Evolutionary conservation across 1,140 invertebrate genomes (phyloP), one percentile per base, ranked within the genome.

Genomic region (Phocides pigmalion): DNA sequence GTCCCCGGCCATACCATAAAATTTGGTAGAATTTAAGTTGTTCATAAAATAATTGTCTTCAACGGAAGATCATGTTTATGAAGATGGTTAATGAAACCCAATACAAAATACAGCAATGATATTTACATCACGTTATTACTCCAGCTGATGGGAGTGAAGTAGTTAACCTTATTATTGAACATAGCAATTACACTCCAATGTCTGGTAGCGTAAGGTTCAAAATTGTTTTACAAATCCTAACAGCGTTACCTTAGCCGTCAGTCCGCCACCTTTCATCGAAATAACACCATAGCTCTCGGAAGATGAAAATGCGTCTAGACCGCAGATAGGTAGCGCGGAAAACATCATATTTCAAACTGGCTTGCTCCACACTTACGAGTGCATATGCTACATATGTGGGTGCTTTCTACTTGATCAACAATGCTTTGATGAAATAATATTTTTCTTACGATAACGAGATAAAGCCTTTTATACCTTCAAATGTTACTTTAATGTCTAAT

Each of bases 301-400:
- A 56, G 62, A 78, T 76, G 75, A 70, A 68, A 71, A 67, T 68
- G 65, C 50, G 78, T 81, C 78, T 81, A 75, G 76, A 81, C 78
- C 74, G 58, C 76, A 66, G 54, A 53, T 63, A 56, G 64, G 59
- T 64, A 54, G 49, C 61, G 62, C 22, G 53, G 68, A 71, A 79
- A 79, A 80, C 72, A 75, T 82, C 77, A 80, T 79, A 82, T 81
- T 75, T 82, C 78, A 82, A 49, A 54, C 19, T 54, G 65, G 54
- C 65, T 67, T 50, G 58, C 50, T 19, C 17, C 58, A 41, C 54
- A 59, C 56, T 74, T 54, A 56, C 9, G 28, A 32, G n/a, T n/a
- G n/a, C 47, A 63, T 41, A 44, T 42, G 39, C 11, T 47, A 64
- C 14, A 32, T 32, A 25, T 61, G 49, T 63, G 62, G 58, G 73